These are phyloP conservation scores for Eira barbara DNA, from an alignment of 2,113 vertebrate genomes.

Conservation along the genomic window DNA sequence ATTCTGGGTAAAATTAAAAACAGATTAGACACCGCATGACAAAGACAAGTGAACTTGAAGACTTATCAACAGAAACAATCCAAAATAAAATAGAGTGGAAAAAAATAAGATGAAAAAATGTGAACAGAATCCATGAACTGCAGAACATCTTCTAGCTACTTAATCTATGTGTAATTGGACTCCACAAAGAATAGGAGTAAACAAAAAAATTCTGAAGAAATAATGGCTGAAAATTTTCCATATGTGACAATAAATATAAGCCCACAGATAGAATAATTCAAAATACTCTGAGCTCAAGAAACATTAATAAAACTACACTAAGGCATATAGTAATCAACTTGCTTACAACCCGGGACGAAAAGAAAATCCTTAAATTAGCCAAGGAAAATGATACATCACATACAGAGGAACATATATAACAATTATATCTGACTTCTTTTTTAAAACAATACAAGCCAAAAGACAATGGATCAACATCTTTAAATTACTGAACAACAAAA, in stretches of 20 bases:
- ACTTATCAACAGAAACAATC: neutral
- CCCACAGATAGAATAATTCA: neutral
- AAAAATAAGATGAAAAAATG: neutral
- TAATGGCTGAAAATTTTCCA: neutral
- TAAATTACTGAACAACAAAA: neutral
- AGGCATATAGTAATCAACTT: neutral
- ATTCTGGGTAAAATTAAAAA: neutral
- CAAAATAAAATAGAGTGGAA: conserved; percentile 1
- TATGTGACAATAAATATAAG: neutral
- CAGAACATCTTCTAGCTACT: neutral
- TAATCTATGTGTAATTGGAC: neutral
- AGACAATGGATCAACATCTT: neutral
- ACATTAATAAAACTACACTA: conserved; percentile 7
- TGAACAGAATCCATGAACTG: neutral
- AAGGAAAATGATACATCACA: conserved; percentile 17
- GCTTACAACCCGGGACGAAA: neutral
- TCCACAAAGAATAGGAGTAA: neutral
- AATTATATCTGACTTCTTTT: neutral
- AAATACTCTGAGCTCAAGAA: neutral
- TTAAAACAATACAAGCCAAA: conserved; percentile 20
- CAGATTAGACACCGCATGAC: neutral
- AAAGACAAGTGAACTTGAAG: neutral
- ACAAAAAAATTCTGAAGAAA: neutral
- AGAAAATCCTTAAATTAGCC: neutral
- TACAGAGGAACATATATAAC: neutral